These are phyloP conservation scores for Aepyceros melampus DNA, from an alignment of 2,113 vertebrate species.

Conservation along the genomic window DNA sequence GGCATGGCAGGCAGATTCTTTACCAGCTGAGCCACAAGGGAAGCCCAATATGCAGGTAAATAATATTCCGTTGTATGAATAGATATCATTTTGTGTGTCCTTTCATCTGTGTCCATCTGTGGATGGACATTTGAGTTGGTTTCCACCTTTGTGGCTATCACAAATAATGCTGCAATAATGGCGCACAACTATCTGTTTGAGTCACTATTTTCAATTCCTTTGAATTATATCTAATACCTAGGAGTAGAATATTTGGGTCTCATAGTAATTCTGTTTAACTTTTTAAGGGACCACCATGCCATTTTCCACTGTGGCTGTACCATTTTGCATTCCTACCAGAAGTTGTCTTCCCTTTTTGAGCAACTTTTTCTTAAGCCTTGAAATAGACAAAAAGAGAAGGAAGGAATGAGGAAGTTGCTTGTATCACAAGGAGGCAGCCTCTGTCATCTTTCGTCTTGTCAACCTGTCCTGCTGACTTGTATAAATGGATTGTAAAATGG, in stretches of 20 bases:
- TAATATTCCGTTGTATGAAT: background rate
- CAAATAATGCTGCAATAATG: background rate
- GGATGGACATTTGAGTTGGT: background rate
- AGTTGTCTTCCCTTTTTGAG: background rate
- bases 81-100: background rate
- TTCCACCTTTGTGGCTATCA: background rate
- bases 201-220: background rate
- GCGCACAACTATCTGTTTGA: background rate
- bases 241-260: background rate
- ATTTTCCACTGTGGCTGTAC: background rate
- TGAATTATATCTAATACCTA: background rate
- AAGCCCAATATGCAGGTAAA: background rate
- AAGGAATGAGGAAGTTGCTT: background rate
- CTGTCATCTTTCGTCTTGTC: background rate
- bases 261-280: background rate
- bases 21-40: background rate
- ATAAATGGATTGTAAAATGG: slow-evolving; percentile 4
- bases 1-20: background rate
- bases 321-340: background rate
- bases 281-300: background rate
- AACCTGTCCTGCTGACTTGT: background rate
- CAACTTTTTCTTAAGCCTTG: background rate
- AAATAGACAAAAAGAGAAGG: background rate
- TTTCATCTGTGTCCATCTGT: background rate
- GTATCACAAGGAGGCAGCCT: background rate